These are phyloP conservation scores for Hypomecis atomaria DNA, from an alignment of 2,888 invertebrate genomes.

Conservation along the genomic window DNA sequence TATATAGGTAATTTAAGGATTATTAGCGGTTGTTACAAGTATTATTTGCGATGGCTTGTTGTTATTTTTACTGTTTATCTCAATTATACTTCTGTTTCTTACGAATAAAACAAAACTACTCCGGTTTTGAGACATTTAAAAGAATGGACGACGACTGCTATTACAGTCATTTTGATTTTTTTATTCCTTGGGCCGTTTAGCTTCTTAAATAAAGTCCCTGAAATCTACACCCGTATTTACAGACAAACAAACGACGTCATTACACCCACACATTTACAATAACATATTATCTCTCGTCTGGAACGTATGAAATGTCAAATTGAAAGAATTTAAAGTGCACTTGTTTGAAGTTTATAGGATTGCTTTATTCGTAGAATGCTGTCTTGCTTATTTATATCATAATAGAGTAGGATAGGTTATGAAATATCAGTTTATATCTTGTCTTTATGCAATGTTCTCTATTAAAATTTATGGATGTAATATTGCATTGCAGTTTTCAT, in stretches of 20 bases:
- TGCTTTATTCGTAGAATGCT: background rate
- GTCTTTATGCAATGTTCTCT: constrained; percentile 18
- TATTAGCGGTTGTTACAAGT: too few species aligned
- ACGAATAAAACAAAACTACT: background rate
- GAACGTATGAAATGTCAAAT: constrained; percentile 25
- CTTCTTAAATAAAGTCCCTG: constrained; percentile 8
- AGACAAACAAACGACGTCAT: constrained; percentile 7
- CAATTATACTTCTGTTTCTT: background rate
- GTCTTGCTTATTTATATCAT: constrained; percentile 12
- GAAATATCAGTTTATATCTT: background rate
- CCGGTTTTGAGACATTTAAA: background rate
- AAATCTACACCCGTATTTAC: constrained; percentile 14
- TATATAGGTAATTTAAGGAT: too few species aligned
- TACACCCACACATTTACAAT: constrained; percentile 17
- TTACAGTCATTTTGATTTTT: constrained; percentile 7
- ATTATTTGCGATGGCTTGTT: too few species aligned
- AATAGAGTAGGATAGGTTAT: constrained; percentile 7
- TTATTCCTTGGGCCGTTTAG: constrained; percentile 3
- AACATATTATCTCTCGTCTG: constrained; percentile 8
- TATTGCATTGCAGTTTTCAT: constrained; percentile 35
- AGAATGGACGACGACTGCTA: background rate
- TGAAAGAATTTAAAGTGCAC: constrained; percentile 20
- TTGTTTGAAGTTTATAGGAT: constrained; percentile 5
- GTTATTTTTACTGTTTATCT: too few species aligned
- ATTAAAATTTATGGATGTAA: constrained; percentile 43